Evolutionary conservation across 2,797 vertebrate species (phyloP).

Genomic region (Tapirus indicus): DNA sequence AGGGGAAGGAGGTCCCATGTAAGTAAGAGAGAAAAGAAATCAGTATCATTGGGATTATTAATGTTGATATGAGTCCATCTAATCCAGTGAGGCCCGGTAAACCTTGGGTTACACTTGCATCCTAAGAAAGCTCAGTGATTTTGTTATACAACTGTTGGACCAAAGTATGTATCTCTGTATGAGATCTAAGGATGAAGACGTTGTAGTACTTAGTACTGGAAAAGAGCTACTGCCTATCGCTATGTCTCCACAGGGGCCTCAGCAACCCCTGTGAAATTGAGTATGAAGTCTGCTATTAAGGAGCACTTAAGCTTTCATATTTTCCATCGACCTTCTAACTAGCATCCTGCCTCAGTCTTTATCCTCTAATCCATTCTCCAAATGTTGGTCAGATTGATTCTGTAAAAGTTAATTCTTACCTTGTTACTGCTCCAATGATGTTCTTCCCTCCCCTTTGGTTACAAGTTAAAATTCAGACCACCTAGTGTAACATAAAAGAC

Average conservation of each 20-base stretch:
- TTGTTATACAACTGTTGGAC: neutral
- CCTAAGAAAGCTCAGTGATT: neutral
- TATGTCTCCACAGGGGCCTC: neutral
- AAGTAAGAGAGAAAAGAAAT: neutral
- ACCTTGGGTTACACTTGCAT: neutral
- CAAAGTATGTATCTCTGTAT: neutral
- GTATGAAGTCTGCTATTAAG: neutral
- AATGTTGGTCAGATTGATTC: neutral
- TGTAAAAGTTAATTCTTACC: constrained; percentile 25
- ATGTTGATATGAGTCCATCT: neutral
- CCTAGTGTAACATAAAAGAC: neutral
- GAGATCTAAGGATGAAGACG: neutral
- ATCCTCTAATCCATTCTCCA: neutral
- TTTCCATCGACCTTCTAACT: neutral
- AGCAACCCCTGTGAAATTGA: neutral
- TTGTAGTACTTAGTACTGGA: neutral
- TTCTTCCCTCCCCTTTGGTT: neutral
- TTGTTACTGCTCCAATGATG: neutral
- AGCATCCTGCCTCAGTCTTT: neutral
- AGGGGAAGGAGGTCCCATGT: neutral
- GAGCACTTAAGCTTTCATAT: neutral
- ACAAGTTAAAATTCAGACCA: constrained; percentile 29
- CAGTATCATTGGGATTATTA: neutral
- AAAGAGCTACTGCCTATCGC: neutral
- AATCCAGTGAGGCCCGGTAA: neutral